These are phyloP conservation scores for Beris chalybata DNA, from an alignment of 2,888 invertebrate genomes.

Conservation along the genomic window DNA sequence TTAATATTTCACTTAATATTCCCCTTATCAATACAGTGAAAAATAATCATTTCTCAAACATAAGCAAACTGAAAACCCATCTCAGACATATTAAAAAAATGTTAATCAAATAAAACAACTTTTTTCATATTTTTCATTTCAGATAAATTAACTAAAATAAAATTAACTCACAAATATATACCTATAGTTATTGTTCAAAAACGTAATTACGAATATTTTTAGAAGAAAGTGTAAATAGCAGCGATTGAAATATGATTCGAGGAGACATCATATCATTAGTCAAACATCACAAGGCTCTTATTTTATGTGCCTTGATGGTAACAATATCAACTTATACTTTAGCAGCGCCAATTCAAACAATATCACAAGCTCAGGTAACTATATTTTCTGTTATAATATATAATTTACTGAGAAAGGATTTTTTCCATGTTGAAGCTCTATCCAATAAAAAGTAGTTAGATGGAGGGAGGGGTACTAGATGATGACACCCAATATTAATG, in stretches of 20 bases:
- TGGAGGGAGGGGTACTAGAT: too few species aligned
- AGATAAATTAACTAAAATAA: slow-evolving; percentile 2
- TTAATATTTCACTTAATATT: too few species aligned
- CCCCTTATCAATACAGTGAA: too few species aligned
- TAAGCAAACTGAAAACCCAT: too few species aligned
- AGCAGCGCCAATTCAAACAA: slow-evolving; percentile 48
- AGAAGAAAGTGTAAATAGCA: slow-evolving; percentile 13
- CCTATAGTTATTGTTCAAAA: slow-evolving; percentile 15
- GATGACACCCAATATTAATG: too few species aligned
- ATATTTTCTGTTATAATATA: background rate
- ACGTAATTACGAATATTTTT: slow-evolving; percentile 13
- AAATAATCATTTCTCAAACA: too few species aligned
- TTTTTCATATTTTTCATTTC: slow-evolving; percentile 3
- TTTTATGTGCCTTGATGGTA: slow-evolving; percentile 34
- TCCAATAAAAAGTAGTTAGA: too few species aligned
- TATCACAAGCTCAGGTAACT: slow-evolving; percentile 56
- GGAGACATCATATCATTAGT: slow-evolving; percentile 21
- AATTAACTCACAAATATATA: background rate
- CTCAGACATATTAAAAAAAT: background rate
- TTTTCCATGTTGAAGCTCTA: too few species aligned
- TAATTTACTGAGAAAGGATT: too few species aligned
- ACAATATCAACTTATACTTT: slow-evolving; percentile 32
- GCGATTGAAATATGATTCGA: slow-evolving; percentile 36
- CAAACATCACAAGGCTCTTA: slow-evolving; percentile 26
- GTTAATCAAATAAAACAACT: background rate